These are phyloP conservation scores for Noctua comes DNA, from an alignment of 2,888 invertebrate species.

Conservation along the genomic window DNA sequence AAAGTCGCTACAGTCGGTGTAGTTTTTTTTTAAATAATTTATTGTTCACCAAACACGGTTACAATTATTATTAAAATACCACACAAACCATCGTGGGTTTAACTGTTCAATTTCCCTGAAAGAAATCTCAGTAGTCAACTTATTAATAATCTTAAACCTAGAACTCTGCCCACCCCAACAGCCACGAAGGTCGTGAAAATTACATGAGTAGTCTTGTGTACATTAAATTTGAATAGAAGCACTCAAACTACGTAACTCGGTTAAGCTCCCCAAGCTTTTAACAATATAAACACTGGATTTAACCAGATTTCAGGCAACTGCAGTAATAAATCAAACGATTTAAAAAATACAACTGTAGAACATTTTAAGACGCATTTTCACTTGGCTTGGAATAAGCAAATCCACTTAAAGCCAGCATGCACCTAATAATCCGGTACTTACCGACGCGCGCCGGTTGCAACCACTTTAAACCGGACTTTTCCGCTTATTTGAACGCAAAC, in stretches of 20 bases:
- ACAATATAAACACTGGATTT: slow-evolving; percentile 57
- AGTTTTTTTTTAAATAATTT: not conserved
- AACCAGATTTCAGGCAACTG: slow-evolving; percentile 47
- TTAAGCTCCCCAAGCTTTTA: slow-evolving; percentile 44
- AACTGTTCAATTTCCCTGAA: not conserved
- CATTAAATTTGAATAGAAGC: slow-evolving; percentile 54
- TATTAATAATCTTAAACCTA: not conserved
- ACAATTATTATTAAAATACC: too few species aligned
- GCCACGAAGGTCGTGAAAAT: slow-evolving; percentile 30
- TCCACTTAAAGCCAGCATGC: slow-evolving; percentile 61
- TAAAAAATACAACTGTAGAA: slow-evolving; percentile 49
- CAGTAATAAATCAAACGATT: slow-evolving; percentile 48
- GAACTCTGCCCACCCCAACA: slow-evolving; percentile 6
- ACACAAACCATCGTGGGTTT: too few species aligned
- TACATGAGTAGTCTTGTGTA: slow-evolving; percentile 50
- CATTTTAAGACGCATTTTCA: slow-evolving; percentile 57
- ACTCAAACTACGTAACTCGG: slow-evolving; percentile 47
- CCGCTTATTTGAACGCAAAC: slow-evolving; percentile 65
- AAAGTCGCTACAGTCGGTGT: not conserved
- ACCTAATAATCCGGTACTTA: slow-evolving; percentile 72
- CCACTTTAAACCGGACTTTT: slow-evolving; percentile 67
- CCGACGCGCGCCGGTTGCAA: slow-evolving; percentile 55
- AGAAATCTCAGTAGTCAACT: not conserved
- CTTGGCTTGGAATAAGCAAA: slow-evolving; percentile 57
- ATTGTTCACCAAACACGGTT: too few species aligned